A percentile compares a stretch with the other conserved stretches of the same genome.
These are phyloP conservation scores for Holocentrus rufus DNA, from an alignment of 2,797 vertebrate species.

Conservation along the genomic window DNA sequence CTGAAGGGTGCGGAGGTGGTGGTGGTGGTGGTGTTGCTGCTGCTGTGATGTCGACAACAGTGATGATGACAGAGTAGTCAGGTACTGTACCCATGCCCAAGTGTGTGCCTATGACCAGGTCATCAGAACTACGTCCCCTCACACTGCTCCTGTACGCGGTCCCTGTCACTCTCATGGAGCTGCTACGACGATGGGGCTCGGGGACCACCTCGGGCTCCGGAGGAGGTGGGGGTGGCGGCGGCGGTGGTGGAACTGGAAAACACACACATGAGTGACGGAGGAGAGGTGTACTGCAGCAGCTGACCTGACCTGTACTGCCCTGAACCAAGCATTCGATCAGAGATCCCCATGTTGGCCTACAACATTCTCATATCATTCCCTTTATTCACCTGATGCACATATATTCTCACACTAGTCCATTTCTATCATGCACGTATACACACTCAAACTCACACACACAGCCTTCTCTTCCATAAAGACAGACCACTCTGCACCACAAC, in stretches of 20 bases:
- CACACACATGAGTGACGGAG: constrained; percentile 57
- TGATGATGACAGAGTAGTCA: constrained; percentile 10
- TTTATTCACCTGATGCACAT: not conserved
- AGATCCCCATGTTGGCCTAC: not conserved
- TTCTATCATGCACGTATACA: not conserved
- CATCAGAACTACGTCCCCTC: constrained; percentile 85
- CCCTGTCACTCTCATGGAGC: constrained; percentile 88
- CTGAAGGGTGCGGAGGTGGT: constrained; percentile 10
- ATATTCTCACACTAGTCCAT: not conserved
- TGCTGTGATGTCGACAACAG: not conserved
- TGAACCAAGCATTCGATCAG: not conserved
- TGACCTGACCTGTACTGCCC: constrained; percentile 27
- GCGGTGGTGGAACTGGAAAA: constrained; percentile 76
- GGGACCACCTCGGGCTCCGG: constrained; percentile 83
- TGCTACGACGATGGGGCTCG: constrained; percentile 88
- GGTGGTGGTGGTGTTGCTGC: not conserved
- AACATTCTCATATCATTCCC: constrained; percentile 3
- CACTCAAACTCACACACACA: too few relatives aligned
- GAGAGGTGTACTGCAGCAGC: constrained; percentile 33
- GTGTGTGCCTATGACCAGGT: constrained; percentile 85
- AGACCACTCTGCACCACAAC: too few relatives aligned
- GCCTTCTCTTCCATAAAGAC: too few relatives aligned
- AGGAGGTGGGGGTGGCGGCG: constrained; percentile 77
- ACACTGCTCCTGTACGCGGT: constrained; percentile 87
- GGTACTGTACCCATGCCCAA: constrained; percentile 80